Conservation (phyloP, 2,113 vertebrate species). For the Callionymus lyra region DNA sequence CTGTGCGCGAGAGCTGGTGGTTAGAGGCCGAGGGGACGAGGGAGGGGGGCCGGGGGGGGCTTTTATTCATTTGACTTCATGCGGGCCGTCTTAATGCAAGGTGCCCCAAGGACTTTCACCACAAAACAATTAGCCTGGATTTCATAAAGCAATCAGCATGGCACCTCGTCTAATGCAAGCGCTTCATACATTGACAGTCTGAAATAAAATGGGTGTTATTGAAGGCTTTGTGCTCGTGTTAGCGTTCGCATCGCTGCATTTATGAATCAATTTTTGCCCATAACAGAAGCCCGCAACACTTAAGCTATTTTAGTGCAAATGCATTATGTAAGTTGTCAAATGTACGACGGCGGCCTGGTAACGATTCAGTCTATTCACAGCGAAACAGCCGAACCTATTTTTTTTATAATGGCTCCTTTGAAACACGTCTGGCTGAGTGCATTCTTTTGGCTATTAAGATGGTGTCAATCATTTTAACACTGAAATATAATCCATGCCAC, state of each 20-base stretch:
- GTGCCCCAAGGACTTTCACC: constrained; percentile 49
- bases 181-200: constrained; percentile 59
- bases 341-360: constrained; percentile 45
- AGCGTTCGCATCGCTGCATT: constrained; percentile 64
- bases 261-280: constrained; percentile 70
- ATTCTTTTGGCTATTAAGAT: constrained; percentile 52
- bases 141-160: constrained; percentile 63
- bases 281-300: constrained; percentile 72
- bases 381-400: constrained; percentile 48
- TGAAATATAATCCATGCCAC: constrained; percentile 40
- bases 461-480: constrained; percentile 53
- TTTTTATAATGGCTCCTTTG: constrained; percentile 63
- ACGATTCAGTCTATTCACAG: constrained; percentile 64
- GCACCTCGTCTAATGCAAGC: constrained; percentile 58
- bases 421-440: constrained; percentile 53
- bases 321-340: constrained; percentile 71
- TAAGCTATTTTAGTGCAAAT: constrained; percentile 72
- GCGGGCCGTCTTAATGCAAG: constrained; percentile 49
- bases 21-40: not conserved
- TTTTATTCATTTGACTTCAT: constrained; percentile 63
- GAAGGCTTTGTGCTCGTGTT: constrained; percentile 66
- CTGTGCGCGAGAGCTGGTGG: constrained; percentile 7
- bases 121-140: constrained; percentile 66
- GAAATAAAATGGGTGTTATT: constrained; percentile 68
- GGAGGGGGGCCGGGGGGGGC: constrained; percentile 7